A percentile compares a stretch with the other conserved stretches of the same genome.
Evolutionary conservation across 2,797 vertebrate species (phyloP).

Genomic region (Lepidocolaptes lacrymiger): DNA sequence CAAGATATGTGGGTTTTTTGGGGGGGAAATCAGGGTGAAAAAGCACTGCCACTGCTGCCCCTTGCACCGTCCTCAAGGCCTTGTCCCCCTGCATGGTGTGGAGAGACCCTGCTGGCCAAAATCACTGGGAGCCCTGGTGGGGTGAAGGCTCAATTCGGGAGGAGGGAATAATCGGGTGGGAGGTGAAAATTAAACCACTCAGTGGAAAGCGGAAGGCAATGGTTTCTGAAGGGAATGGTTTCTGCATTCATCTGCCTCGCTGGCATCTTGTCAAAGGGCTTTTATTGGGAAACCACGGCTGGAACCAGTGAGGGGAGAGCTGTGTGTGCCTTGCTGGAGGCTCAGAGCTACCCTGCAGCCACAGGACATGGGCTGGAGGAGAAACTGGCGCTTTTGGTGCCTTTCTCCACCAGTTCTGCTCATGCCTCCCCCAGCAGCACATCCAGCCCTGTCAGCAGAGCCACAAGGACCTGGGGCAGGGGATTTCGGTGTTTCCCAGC

Average conservation of each 20-base stretch:
- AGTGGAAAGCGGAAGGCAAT: background rate
- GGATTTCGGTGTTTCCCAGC: background rate
- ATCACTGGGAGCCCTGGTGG: background rate
- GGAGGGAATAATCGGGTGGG: background rate
- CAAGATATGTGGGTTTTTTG: background rate
- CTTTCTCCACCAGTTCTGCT: background rate
- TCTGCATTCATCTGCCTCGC: background rate
- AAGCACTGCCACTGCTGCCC: background rate
- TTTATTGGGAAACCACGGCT: background rate
- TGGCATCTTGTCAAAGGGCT: background rate
- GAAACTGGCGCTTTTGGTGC: background rate
- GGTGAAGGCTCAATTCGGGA: background rate
- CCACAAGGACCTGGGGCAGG: rapidly evolving
- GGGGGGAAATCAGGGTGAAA: background rate
- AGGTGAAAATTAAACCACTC: background rate
- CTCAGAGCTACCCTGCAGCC: background rate
- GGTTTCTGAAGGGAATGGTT: background rate
- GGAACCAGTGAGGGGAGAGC: background rate
- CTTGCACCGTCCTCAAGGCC: rapidly evolving
- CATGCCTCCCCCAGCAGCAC: background rate
- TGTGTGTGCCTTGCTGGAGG: background rate
- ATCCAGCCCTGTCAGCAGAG: background rate
- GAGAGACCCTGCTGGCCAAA: background rate
- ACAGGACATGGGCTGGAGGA: background rate
- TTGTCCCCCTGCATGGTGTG: rapidly evolving